Percentiles rank a stretch among this genome's conserved stretches.
Evolutionary conservation across 2,113 vertebrate genomes (phyloP).

Genomic region (Etheostoma spectabile): DNA sequence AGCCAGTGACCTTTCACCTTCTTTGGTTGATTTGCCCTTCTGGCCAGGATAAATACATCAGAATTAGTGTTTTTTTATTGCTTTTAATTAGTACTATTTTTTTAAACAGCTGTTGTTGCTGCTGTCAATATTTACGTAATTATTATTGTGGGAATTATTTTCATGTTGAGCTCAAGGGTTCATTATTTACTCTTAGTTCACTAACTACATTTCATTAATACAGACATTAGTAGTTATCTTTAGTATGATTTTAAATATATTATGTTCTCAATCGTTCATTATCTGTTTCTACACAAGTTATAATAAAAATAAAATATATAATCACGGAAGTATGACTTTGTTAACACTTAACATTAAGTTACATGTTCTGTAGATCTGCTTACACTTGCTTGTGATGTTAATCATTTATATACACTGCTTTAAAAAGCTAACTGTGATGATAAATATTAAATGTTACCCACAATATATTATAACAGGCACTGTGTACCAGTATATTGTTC

Average conservation of each 20-base stretch:
- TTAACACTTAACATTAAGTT: neutral
- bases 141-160: neutral
- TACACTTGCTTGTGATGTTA: neutral
- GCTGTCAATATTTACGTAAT: neutral
- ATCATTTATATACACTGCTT: neutral
- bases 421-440: too few species aligned
- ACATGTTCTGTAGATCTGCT: neutral
- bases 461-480: neutral
- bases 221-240: too few species aligned
- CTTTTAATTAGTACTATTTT: too few species aligned
- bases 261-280: neutral
- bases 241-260: neutral
- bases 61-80: neutral
- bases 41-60: neutral
- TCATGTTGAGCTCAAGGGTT: neutral
- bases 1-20: conserved; percentile 50
- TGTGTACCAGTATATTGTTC: neutral
- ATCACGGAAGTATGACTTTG: neutral
- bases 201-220: too few species aligned
- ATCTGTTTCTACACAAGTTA: neutral
- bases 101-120: too few species aligned
- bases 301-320: neutral
- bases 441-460: neutral
- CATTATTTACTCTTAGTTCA: neutral
- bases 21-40: neutral